phyloP scores from a whole-genome alignment of 2,888 invertebrate species.

The Agrochola litura region DNA sequence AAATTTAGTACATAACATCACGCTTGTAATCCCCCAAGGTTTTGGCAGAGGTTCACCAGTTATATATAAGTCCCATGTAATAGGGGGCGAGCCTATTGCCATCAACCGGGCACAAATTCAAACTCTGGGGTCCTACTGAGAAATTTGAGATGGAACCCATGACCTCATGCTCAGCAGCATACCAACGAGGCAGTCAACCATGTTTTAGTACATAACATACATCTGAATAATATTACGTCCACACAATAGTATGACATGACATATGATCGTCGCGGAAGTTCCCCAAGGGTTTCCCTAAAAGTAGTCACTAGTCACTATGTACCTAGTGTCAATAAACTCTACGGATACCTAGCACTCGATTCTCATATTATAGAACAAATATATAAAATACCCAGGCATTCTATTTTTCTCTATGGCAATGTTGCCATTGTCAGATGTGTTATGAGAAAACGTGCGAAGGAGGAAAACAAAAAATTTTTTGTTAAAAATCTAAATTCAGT shows the following conservation, averaged over 20 bases:
- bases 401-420: too few relatives aligned
- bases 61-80: too few relatives aligned
- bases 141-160: background rate
- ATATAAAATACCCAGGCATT: too few relatives aligned
- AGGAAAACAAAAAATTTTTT: too few relatives aligned
- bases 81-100: background rate
- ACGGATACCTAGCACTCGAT: background rate
- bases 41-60: background rate
- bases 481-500: too few relatives aligned
- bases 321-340: slow-evolving; percentile 21
- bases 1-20: background rate
- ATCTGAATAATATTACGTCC: background rate
- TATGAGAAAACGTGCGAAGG: too few relatives aligned
- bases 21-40: background rate
- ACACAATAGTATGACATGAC: background rate
- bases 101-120: background rate
- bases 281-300: slow-evolving; percentile 28
- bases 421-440: too few relatives aligned
- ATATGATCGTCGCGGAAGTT: slow-evolving; percentile 11
- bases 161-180: background rate
- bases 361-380: background rate
- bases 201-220: background rate
- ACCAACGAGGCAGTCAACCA: background rate
- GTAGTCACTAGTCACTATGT: background rate
- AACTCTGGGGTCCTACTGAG: background rate